Evolutionary conservation across 2,888 invertebrate genomes (phyloP).

Genomic region (Philopedon plagiatum): DNA sequence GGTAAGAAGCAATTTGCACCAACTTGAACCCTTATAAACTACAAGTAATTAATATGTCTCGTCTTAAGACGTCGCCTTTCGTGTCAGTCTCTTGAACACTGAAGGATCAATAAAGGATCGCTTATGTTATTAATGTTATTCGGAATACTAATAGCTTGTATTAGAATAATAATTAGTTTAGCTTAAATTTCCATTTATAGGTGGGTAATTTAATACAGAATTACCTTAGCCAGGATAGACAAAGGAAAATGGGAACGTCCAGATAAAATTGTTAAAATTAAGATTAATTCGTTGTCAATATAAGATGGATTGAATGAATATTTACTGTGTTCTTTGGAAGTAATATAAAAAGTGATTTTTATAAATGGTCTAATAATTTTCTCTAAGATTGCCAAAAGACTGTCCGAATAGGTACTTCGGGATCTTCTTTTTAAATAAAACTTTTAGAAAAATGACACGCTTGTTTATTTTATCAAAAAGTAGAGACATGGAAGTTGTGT

Average conservation of each 20-base stretch:
- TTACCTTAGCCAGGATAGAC: conserved; percentile 1
- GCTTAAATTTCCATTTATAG: conserved; percentile 44
- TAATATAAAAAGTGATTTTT: no score
- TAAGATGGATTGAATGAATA: no score
- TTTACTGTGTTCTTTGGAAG: no score
- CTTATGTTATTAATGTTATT: conserved; percentile 46
- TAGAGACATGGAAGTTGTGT: no score
- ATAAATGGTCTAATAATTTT: no score
- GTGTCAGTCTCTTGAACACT: conserved; percentile 20
- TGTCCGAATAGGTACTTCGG: no score
- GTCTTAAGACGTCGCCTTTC: conserved; percentile 29
- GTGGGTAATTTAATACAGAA: conserved; percentile 29
- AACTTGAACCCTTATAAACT: conserved; percentile 40
- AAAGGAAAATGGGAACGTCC: neutral
- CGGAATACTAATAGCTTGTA: conserved; percentile 46
- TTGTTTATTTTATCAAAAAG: no score
- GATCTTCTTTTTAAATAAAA: no score
- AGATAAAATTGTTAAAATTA: neutral
- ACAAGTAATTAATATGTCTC: conserved; percentile 43
- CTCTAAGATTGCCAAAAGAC: no score
- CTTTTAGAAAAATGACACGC: no score
- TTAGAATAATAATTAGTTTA: conserved; percentile 46
- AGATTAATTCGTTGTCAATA: neutral
- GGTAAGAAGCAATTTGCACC: conserved; percentile 22
- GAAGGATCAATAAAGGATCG: conserved; percentile 44